Conservation (phyloP, 2,797 vertebrate genomes). For the Decapterus maruadsi region DNA sequence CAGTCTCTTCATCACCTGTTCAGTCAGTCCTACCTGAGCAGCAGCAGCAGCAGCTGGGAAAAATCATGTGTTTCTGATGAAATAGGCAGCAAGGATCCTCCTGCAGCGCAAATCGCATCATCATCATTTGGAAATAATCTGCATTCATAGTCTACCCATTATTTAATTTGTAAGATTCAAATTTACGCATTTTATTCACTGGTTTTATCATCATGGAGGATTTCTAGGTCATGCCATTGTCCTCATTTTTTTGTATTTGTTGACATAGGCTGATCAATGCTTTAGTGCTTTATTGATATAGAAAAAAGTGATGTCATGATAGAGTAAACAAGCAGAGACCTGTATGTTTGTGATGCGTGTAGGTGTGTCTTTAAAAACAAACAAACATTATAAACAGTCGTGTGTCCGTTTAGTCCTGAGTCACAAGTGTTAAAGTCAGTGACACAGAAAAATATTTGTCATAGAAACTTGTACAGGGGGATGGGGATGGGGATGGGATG, state of each 20-base stretch:
- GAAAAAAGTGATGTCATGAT: background rate
- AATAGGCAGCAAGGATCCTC: background rate
- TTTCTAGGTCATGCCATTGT: background rate
- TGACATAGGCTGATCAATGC: background rate
- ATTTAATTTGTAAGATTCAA: background rate
- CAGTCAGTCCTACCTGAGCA: background rate
- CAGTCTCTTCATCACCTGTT: background rate
- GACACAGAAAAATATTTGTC: slow-evolving; percentile 39
- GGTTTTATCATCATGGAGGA: background rate
- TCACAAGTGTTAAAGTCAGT: background rate
- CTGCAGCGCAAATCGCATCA: background rate
- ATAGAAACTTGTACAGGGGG: slow-evolving; percentile 18
- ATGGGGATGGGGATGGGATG: too few species aligned
- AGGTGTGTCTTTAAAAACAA: too few species aligned
- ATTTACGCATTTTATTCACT: background rate
- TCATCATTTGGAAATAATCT: background rate
- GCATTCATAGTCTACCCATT: too few species aligned
- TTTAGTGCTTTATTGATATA: background rate
- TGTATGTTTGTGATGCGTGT: too few species aligned
- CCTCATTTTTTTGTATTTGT: background rate
- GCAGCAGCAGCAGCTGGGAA: background rate
- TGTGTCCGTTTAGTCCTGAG: background rate
- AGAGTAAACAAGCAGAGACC: background rate
- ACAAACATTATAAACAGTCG: too few species aligned
- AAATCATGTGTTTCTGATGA: slow-evolving; percentile 7